phyloP scores from a whole-genome alignment of 2,113 vertebrate species.

The Perca fluviatilis region DNA sequence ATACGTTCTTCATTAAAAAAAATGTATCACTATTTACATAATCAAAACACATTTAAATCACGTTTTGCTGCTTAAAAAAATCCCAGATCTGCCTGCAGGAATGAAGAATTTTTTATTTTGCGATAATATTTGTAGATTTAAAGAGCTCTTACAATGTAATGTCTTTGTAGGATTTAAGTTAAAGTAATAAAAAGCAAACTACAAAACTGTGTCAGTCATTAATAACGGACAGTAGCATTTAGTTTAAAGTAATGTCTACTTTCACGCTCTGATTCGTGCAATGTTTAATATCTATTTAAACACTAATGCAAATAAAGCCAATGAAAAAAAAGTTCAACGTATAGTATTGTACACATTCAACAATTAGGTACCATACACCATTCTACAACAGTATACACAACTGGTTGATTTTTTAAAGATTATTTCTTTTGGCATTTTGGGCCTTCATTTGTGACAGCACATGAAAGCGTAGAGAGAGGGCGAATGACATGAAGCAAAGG shows the following conservation, averaged over 20 bases:
- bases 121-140: not conserved
- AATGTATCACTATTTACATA: not conserved
- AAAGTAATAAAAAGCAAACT: conserved; percentile 26
- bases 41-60: not conserved
- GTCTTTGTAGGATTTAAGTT: not conserved
- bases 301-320: not conserved
- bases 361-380: not conserved
- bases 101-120: not conserved
- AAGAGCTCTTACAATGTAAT: not conserved
- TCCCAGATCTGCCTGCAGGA: conserved; percentile 5
- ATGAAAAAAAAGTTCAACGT: not conserved
- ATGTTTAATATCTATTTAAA: too few relatives aligned
- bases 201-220: not conserved
- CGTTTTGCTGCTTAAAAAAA: not conserved
- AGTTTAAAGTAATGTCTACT: not conserved
- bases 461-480: too few relatives aligned
- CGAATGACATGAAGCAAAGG: too few relatives aligned
- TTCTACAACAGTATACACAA: not conserved
- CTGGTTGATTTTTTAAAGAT: too few relatives aligned
- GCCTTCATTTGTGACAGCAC: too few relatives aligned
- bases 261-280: not conserved
- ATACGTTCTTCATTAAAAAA: not conserved
- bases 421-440: too few relatives aligned
- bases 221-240: conserved; percentile 8
- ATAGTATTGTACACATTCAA: not conserved